Base-by-base conservation (phyloP, 2,888 invertebrate species). In the Thereva unica region DNA sequence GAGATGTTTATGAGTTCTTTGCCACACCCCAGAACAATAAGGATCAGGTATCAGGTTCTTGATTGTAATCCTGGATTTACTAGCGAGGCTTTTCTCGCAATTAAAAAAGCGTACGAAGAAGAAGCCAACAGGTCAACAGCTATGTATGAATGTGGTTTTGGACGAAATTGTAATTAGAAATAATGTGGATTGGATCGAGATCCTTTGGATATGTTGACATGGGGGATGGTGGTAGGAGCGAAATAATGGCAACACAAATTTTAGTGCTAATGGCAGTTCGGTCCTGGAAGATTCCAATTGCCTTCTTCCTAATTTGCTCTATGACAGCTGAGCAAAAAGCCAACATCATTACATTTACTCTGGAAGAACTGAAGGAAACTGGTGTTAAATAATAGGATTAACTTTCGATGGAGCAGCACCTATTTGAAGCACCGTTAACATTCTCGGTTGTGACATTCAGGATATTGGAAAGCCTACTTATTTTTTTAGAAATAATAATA, bases 261-360 rank as follows among this genome's bases (percentile, higher is more conserved):
- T 10, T 45, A 10, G 59, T 59, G 12, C 47, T 59, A 3, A 10
- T 59, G n/a, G 59, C 37, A 6, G 45, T 63, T 52, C 52, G 34
- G 5, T 9, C 49, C 7, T 63, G 63, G 40, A 63, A 63, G 52
- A 52, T 63, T 10, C 63, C 63, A 6, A 0, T 63, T 7, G 63
- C 8, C 34, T 63, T 37, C 49, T 61, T 61, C 12, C 47, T 38
- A 3, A 34, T n/a, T n/a, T n/a, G n/a, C n/a, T n/a, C n/a, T n/a
- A n/a, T n/a, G n/a, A n/a, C n/a, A n/a, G n/a, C n/a, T n/a, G n/a
- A n/a, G n/a, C n/a, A n/a, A n/a, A n/a, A n/a, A n/a, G n/a, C n/a
- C n/a, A n/a, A n/a, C n/a, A n/a, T n/a, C n/a, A n/a, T n/a, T n/a
- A 2, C 8, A 34, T 47, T 4, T 61, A 49, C 35, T 5, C 49